A percentile compares a stretch with the other conserved stretches of the same genome.
These are phyloP conservation scores for Diadegma fenestrale DNA, from an alignment of 2,888 invertebrate genomes.

Conservation along the genomic window DNA sequence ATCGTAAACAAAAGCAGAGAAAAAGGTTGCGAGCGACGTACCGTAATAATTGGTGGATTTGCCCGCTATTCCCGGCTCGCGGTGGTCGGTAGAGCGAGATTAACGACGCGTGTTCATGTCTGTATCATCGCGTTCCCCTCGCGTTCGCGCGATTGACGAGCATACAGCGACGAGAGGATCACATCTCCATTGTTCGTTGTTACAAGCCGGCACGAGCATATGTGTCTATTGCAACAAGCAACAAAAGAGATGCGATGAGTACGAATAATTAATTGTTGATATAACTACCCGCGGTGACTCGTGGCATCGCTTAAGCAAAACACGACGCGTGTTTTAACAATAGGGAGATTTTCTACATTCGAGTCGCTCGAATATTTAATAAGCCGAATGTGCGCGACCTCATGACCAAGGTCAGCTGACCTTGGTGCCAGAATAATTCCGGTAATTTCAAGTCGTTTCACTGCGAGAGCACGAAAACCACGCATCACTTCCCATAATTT, in stretches of 20 bases:
- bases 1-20: neutral
- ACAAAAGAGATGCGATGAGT: neutral
- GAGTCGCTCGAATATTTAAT: neutral
- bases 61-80: neutral
- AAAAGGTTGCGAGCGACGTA: conserved; percentile 12
- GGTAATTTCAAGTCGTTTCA: neutral
- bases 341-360: neutral
- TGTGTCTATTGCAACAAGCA: neutral
- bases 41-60: neutral
- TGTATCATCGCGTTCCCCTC: conserved; percentile 2
- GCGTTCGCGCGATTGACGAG: neutral
- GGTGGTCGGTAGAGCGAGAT: conserved; percentile 1
- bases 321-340: neutral
- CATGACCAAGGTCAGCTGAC: neutral
- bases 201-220: neutral
- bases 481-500: neutral
- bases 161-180: neutral
- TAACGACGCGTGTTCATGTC: neutral
- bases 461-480: neutral
- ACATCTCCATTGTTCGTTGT: neutral
- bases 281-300: neutral
- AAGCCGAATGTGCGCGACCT: neutral
- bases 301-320: neutral
- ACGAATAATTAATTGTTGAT: neutral
- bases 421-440: neutral